Percentiles rank a stretch among this genome's conserved stretches.
Conservation (phyloP, 2,113 vertebrate genomes). For the Columbina picui region DNA sequence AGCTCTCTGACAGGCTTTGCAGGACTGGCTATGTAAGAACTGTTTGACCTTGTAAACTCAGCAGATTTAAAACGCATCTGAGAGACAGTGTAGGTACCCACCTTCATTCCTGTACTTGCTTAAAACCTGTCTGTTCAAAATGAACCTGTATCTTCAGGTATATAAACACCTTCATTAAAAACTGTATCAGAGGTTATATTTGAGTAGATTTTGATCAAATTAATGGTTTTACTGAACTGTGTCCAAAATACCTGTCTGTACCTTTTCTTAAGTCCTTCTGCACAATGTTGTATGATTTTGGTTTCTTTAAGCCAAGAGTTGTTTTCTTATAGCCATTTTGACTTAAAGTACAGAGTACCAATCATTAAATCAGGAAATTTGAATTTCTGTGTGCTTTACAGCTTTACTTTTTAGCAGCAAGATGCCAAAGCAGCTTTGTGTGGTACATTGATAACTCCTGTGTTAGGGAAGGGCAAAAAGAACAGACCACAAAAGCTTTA, state of each 20-base stretch:
- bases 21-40: neutral
- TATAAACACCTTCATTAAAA: neutral
- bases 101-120: neutral
- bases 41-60: neutral
- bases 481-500: neutral
- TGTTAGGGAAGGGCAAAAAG: neutral
- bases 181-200: neutral
- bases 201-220: neutral
- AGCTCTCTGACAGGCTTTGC: neutral
- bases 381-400: neutral
- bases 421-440: neutral
- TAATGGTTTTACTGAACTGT: neutral
- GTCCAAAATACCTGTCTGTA: neutral
- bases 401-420: neutral
- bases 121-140: neutral
- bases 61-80: neutral
- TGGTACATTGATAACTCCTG: rapidly evolving
- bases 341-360: neutral
- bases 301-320: neutral
- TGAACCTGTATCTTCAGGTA: neutral
- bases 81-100: neutral
- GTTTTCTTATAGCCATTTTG: neutral
- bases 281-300: neutral
- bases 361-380: neutral
- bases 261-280: neutral